These are phyloP conservation scores for Pyrrhosoma nymphula DNA, from an alignment of 2,888 invertebrate species.

Conservation along the genomic window DNA sequence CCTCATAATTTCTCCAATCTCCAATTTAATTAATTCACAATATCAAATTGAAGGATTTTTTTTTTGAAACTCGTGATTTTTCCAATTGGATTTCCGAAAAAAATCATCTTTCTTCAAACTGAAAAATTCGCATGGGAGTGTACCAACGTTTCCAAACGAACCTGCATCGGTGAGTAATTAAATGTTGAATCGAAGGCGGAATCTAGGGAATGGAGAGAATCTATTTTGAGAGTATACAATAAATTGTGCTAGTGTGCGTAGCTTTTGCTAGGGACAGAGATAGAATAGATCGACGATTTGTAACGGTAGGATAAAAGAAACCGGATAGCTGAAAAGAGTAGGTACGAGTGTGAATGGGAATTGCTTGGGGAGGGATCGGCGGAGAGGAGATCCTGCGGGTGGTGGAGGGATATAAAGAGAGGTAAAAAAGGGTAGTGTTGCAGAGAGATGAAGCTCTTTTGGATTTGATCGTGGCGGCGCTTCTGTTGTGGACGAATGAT, in stretches of 20 bases:
- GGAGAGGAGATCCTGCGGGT: too few relatives aligned
- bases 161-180: background rate
- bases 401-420: background rate
- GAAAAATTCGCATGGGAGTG: too few relatives aligned
- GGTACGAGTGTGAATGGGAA: background rate
- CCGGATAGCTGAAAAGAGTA: background rate
- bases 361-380: background rate
- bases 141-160: background rate
- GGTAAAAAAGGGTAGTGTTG: background rate
- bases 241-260: too few relatives aligned
- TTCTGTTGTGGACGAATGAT: slow-evolving; percentile 37
- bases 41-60: too few relatives aligned
- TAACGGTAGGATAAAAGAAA: background rate
- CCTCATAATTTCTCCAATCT: too few relatives aligned
- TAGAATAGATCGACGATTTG: background rate
- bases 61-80: too few relatives aligned
- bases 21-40: too few relatives aligned
- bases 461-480: background rate
- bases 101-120: too few relatives aligned
- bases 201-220: too few relatives aligned
- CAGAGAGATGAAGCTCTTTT: background rate
- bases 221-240: too few relatives aligned
- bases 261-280: too few relatives aligned
- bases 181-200: background rate
- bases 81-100: too few relatives aligned